Evolutionary conservation across 2,113 vertebrate genomes (phyloP).

Genomic region (Corydoras maculifer): DNA sequence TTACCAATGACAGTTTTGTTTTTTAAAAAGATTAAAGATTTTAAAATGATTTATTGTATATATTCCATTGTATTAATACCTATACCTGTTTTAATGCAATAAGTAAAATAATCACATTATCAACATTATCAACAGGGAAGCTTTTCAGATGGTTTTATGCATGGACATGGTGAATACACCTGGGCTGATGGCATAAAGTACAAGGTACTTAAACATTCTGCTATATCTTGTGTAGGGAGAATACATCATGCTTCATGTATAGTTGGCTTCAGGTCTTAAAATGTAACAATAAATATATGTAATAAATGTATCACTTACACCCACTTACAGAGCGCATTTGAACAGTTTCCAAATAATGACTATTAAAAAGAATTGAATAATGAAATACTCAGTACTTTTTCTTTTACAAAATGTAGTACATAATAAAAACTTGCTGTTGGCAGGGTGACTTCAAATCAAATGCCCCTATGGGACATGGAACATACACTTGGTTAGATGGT

Average conservation of each 20-base stretch:
- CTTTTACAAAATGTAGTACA: neutral
- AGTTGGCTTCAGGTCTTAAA: too few species aligned
- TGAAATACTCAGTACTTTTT: neutral
- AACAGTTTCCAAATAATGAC: neutral
- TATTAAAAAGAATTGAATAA: neutral
- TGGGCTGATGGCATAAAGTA: slow-evolving; percentile 77
- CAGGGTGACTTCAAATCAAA: slow-evolving; percentile 83
- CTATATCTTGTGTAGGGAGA: neutral
- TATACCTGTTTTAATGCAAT: neutral
- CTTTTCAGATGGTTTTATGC: slow-evolving; percentile 81
- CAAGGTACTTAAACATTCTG: slow-evolving; percentile 64
- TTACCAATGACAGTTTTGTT: too few species aligned
- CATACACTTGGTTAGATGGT: slow-evolving; percentile 77
- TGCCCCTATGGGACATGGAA: slow-evolving; percentile 64
- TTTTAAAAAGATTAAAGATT: too few species aligned
- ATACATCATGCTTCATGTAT: neutral
- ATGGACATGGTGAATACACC: slow-evolving; percentile 75
- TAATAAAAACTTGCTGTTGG: slow-evolving; percentile 2
- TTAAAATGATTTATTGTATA: neutral
- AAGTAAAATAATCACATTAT: neutral
- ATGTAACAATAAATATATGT: too few species aligned
- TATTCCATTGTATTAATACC: too few species aligned
- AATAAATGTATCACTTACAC: too few species aligned
- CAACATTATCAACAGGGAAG: slow-evolving; percentile 72
- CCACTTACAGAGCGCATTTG: too few species aligned